phyloP scores from a whole-genome alignment of 2,797 vertebrate species.

The Melopsittacus undulatus region DNA sequence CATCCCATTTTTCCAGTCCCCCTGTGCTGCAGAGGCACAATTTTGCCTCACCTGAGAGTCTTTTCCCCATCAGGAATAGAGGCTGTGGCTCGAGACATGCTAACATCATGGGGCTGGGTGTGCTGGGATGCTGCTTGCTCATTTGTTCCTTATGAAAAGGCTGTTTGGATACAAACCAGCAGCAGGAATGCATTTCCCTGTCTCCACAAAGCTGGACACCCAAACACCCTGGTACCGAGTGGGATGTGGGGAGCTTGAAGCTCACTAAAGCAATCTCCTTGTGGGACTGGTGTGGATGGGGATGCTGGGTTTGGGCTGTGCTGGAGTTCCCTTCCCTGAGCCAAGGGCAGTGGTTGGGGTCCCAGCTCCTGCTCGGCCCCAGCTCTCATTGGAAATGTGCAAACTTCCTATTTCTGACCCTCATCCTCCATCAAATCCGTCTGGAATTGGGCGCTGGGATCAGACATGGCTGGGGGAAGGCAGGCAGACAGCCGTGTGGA shows the following conservation, averaged over 20 bases:
- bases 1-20: neutral
- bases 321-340: neutral
- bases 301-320: neutral
- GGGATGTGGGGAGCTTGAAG: neutral
- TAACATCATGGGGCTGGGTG: fast-evolving
- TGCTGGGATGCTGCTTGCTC: neutral
- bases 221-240: neutral
- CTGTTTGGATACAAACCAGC: neutral
- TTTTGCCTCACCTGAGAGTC: fast-evolving
- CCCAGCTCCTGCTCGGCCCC: fast-evolving
- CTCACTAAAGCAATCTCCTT: neutral
- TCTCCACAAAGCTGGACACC: fast-evolving
- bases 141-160: neutral
- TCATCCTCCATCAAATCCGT: fast-evolving
- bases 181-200: neutral
- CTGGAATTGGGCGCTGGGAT: neutral
- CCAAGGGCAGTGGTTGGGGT: fast-evolving
- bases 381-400: neutral
- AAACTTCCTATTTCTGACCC: neutral
- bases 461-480: neutral
- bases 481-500: neutral
- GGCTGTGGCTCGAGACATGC: neutral
- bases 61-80: neutral
- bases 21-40: neutral
- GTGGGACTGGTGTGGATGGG: neutral